Percentiles rank a stretch among this genome's conserved stretches.
Evolutionary conservation across 2,888 invertebrate genomes (phyloP).

Genomic region (Mimas tiliae): DNA sequence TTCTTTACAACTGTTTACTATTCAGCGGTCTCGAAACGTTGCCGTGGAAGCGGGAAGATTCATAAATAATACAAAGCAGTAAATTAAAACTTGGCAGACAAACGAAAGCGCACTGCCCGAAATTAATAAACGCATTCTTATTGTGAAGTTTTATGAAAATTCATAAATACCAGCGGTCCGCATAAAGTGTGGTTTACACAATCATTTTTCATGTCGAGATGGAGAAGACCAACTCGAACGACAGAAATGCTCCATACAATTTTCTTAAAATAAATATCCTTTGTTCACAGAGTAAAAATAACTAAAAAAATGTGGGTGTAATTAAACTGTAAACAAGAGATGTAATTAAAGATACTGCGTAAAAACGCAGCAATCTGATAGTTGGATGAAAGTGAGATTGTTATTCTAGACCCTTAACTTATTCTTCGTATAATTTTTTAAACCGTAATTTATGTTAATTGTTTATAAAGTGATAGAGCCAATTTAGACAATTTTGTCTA

Average conservation of each 20-base stretch:
- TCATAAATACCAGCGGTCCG: constrained; percentile 2
- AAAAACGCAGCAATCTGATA: neutral
- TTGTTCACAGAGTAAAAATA: neutral
- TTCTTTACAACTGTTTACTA: constrained; percentile 35
- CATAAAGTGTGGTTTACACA: neutral
- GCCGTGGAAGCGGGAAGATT: constrained; percentile 34
- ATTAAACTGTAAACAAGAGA: neutral
- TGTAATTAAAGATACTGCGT: neutral
- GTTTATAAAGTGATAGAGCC: too few relatives aligned
- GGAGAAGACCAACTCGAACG: neutral
- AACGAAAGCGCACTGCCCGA: constrained; percentile 11
- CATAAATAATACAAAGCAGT: constrained; percentile 45
- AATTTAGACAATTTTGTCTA: too few relatives aligned
- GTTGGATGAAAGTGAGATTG: neutral
- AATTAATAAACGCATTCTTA: constrained; percentile 19
- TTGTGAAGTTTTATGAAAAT: constrained; percentile 2
- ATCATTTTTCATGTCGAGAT: neutral
- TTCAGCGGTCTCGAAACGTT: constrained; percentile 33
- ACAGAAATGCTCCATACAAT: neutral
- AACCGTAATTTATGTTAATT: too few relatives aligned
- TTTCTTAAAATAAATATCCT: neutral
- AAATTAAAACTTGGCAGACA: constrained; percentile 45
- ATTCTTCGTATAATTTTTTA: too few relatives aligned
- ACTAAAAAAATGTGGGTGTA: neutral
- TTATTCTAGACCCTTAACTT: too few relatives aligned